These are phyloP conservation scores for Gouania willdenowi DNA, from an alignment of 2,797 vertebrate genomes.

Conservation along the genomic window DNA sequence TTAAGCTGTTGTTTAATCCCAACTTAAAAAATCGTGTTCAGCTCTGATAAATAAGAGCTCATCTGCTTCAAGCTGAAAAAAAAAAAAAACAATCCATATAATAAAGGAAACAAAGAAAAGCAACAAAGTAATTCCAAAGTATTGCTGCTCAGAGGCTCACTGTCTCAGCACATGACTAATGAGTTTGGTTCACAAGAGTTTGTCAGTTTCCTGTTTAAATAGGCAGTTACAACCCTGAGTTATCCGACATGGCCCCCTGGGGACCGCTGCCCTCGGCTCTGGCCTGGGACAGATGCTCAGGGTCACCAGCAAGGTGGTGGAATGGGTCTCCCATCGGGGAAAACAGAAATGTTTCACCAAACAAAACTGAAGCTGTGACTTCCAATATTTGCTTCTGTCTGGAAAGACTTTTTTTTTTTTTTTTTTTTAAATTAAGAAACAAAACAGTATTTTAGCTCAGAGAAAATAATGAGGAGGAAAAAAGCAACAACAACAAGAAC, in stretches of 20 bases:
- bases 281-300: slow-evolving; percentile 49
- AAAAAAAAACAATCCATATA: neutral
- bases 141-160: slow-evolving; percentile 44
- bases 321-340: slow-evolving; percentile 47
- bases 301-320: slow-evolving; percentile 56
- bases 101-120: slow-evolving; percentile 11
- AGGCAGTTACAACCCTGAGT: slow-evolving; percentile 58
- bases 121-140: neutral
- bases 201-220: slow-evolving; percentile 67
- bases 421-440: no score
- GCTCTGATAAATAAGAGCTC: slow-evolving; percentile 1
- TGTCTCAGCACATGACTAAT: slow-evolving; percentile 64
- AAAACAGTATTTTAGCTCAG: no score
- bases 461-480: no score
- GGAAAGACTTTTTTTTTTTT: slow-evolving; percentile 46
- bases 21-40: no score
- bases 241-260: slow-evolving; percentile 54
- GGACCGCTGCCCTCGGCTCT: slow-evolving; percentile 43
- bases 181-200: slow-evolving; percentile 67
- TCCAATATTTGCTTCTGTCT: slow-evolving; percentile 16
- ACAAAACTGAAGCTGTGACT: slow-evolving; percentile 36
- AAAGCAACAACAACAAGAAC: no score
- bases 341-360: slow-evolving; percentile 52
- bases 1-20: no score
- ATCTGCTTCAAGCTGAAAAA: neutral